Base-by-base conservation (phyloP, 2,797 vertebrate genomes). In the Leuciscus waleckii region DNA sequence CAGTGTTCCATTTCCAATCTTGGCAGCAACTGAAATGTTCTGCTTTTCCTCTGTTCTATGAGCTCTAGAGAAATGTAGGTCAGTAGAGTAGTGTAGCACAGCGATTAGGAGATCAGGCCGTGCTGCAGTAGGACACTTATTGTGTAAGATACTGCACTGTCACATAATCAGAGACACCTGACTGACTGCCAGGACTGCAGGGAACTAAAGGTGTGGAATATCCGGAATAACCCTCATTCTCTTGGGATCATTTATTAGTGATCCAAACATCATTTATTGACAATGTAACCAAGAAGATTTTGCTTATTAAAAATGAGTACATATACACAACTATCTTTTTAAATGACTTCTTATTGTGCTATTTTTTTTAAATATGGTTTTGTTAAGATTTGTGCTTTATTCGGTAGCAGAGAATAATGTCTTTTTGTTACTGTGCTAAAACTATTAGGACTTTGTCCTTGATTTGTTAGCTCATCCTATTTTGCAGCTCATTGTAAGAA, bases 81-180 rank as follows among this genome's bases (percentile, higher is more conserved):
- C 86, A 89, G 74, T 79, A 71, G 65, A 83, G 81, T 77, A 69
- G 61, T 19, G 17, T 26, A 73, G 65, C 46, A 35, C n/a, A 54
- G 73, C 9, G 63, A 78, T 54, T 32, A 82, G 9, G 63, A 86
- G 82, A 56, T 49, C 68, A 79, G 39, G 77, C 79, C 67, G 41
- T 78, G 41, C 90, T 91, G 91, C 92, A 91, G 91, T 69, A 74
- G 41, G 67, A 70, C 88, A 87, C 89, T 11, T 90, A 78, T 93
- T 94, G 91, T 87, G 91, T 93, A 93, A 94, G 84, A 91, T 80
- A 61, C 90, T 89, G 80, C 80, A 70, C 82, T 82, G 90, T 91
- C 91, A 92, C 89, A 82, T 92, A 92, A 91, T 51, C 4, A 77
- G 70, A 83, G 35, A 76, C 46, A 65, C 56, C 85, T 80, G 79